A percentile compares a stretch with the other conserved stretches of the same genome.
Evolutionary conservation across 2,113 vertebrate species (phyloP).

Genomic region (Eublepharis macularius): DNA sequence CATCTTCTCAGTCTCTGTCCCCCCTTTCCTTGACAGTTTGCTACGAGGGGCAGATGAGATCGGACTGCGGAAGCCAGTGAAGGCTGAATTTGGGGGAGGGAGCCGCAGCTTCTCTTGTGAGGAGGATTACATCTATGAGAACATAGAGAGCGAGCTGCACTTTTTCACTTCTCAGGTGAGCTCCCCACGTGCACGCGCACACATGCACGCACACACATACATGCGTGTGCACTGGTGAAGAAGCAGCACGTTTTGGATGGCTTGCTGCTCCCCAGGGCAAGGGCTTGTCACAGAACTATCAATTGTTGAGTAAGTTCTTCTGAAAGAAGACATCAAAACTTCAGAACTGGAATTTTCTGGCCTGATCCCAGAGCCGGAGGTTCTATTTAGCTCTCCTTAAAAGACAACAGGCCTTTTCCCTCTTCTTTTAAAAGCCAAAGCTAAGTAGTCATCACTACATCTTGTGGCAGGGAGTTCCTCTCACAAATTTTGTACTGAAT

Average conservation of each 20-base stretch:
- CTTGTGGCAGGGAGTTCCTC: background rate
- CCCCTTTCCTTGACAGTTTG: constrained; percentile 73
- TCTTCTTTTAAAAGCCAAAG: too few species aligned
- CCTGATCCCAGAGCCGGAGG: background rate
- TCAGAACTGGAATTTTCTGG: too few species aligned
- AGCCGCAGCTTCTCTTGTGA: constrained; percentile 91
- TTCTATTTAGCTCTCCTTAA: background rate
- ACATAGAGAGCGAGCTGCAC: constrained; percentile 92
- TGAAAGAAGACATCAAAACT: background rate
- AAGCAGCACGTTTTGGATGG: background rate
- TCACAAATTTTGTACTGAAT: background rate
- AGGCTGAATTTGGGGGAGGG: constrained; percentile 91
- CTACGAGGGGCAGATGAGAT: constrained; percentile 94
- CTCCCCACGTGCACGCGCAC: too few species aligned
- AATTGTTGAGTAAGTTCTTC: background rate
- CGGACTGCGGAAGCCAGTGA: constrained; percentile 89
- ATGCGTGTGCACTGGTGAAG: too few species aligned
- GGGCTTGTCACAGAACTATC: background rate
- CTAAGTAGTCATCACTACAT: too few species aligned
- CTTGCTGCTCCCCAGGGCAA: background rate
- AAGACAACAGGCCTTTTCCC: too few species aligned
- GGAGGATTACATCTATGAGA: constrained; percentile 97
- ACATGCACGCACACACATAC: too few species aligned
- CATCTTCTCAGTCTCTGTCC: background rate
- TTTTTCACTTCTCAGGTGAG: constrained; percentile 97